Evolutionary conservation across 2,888 invertebrate species (phyloP).

Genomic region (Chrysotoxum bicinctum): DNA sequence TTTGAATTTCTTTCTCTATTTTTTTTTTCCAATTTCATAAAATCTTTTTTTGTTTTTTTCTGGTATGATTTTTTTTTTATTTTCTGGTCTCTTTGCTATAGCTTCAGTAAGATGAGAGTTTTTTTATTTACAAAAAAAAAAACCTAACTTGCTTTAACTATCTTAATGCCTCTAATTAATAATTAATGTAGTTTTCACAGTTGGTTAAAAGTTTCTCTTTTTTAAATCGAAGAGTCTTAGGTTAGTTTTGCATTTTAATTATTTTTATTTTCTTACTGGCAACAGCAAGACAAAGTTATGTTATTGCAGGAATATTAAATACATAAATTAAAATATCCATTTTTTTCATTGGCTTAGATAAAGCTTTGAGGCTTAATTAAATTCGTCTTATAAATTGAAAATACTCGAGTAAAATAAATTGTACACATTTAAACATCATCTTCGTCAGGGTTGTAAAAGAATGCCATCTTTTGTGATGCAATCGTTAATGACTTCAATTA

Average conservation of each 20-base stretch:
- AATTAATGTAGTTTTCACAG: not conserved
- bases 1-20: slow-evolving; percentile 23
- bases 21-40: not conserved
- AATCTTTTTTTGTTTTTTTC: slow-evolving; percentile 12
- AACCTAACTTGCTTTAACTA: slow-evolving; percentile 2
- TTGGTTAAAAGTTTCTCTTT: not conserved
- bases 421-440: too few species aligned
- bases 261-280: not conserved
- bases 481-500: too few species aligned
- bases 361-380: too few species aligned
- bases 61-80: slow-evolving; percentile 4
- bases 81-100: slow-evolving; percentile 1
- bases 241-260: not conserved
- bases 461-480: too few species aligned
- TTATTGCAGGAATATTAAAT: too few species aligned
- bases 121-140: not conserved
- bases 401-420: too few species aligned
- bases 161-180: not conserved
- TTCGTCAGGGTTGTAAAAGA: too few species aligned
- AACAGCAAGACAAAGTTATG: not conserved
- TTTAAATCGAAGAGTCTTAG: not conserved
- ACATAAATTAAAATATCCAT: too few species aligned
- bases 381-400: too few species aligned
- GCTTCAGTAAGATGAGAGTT: slow-evolving; percentile 49
- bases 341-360: too few species aligned